Conservation (phyloP, 2,797 vertebrate genomes). For the Argentina silus region DNA sequence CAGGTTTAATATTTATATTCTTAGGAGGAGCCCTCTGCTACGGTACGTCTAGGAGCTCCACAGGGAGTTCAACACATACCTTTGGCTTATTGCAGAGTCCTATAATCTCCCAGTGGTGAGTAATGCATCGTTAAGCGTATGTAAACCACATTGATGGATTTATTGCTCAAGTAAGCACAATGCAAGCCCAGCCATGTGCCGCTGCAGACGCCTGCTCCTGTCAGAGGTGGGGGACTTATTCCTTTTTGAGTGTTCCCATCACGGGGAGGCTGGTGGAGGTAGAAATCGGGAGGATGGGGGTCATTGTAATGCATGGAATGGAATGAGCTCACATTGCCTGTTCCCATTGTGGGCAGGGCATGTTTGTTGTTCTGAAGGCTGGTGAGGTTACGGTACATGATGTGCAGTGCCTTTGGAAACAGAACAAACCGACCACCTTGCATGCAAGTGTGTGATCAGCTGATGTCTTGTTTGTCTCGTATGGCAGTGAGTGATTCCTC, state of each 20-base stretch:
- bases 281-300: too few relatives aligned
- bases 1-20: background rate
- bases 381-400: too few relatives aligned
- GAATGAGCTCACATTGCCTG: too few relatives aligned
- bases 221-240: too few relatives aligned
- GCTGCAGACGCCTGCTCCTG: background rate
- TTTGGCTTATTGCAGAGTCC: background rate
- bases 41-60: background rate
- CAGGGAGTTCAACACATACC: background rate
- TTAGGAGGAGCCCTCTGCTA: background rate
- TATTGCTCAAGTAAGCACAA: background rate
- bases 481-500: background rate
- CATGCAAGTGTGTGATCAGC: background rate
- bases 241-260: too few relatives aligned
- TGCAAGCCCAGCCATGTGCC: background rate
- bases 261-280: too few relatives aligned
- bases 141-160: background rate
- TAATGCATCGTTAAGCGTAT: background rate
- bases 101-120: too few relatives aligned
- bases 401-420: too few relatives aligned
- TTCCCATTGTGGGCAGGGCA: too few relatives aligned
- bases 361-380: too few relatives aligned
- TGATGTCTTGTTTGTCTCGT: background rate
- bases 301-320: too few relatives aligned
- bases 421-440: background rate